Conservation (phyloP, 2,113 vertebrate species). For the Neogobius melanostomus region DNA sequence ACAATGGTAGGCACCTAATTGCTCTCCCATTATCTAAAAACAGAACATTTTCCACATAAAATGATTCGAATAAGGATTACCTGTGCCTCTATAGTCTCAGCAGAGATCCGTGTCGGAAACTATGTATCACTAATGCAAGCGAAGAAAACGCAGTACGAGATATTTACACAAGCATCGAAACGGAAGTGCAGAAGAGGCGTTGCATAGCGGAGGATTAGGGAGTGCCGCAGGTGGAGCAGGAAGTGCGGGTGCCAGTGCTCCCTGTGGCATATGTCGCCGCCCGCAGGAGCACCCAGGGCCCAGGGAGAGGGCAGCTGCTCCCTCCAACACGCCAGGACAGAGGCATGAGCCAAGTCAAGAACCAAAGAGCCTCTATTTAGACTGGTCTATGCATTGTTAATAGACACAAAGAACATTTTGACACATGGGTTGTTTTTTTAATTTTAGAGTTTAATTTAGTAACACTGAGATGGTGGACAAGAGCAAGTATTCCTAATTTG, state of each 20-base stretch:
- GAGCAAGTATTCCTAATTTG: too few relatives aligned
- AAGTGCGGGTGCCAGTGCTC: constrained; percentile 81
- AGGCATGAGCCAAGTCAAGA: constrained; percentile 30
- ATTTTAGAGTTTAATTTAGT: too few relatives aligned
- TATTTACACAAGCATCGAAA: neutral
- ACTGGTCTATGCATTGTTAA: neutral
- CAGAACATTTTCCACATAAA: too few relatives aligned
- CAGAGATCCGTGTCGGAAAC: neutral
- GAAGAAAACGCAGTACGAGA: too few relatives aligned
- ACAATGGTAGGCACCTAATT: too few relatives aligned
- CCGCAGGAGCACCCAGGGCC: constrained; percentile 64
- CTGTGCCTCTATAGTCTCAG: too few relatives aligned
- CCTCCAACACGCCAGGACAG: constrained; percentile 42
- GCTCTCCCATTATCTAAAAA: too few relatives aligned
- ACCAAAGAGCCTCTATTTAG: neutral
- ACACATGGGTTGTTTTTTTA: neutral
- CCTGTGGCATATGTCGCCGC: constrained; percentile 75
- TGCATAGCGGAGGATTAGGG: constrained; percentile 65
- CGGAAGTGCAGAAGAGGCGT: constrained; percentile 21
- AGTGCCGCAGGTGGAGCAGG: constrained; percentile 75
- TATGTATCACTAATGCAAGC: neutral
- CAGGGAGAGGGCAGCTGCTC: constrained; percentile 79
- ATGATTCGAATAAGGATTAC: too few relatives aligned
- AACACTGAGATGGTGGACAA: too few relatives aligned
- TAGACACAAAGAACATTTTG: neutral